phyloP scores from a whole-genome alignment of 2,797 vertebrate species.

The Anableps anableps region DNA sequence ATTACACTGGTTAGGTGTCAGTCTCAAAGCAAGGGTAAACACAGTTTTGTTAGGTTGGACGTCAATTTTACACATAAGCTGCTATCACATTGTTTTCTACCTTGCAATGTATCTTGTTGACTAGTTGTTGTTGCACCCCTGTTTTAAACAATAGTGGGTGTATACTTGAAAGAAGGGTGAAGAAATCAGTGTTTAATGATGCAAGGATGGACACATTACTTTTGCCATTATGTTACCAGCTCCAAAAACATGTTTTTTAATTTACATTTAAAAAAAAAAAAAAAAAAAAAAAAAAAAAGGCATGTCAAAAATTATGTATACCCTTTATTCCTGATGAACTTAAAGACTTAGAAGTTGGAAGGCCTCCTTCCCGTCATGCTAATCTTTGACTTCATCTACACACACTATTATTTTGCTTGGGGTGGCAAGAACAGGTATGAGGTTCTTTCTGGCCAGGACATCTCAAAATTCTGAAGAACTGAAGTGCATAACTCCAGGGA shows the following conservation, averaged over 20 bases:
- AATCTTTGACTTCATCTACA: background rate
- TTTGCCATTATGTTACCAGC: background rate
- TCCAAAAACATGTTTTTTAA: background rate
- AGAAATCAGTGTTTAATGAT: background rate
- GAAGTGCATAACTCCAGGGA: background rate
- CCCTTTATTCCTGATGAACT: background rate
- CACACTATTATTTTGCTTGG: background rate
- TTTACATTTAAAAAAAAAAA: no score
- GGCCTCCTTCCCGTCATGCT: no score
- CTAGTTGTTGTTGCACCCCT: no score
- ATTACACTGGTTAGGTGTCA: background rate
- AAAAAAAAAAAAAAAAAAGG: no score
- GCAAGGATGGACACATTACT: background rate
- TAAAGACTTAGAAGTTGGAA: background rate
- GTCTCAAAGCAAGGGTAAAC: background rate
- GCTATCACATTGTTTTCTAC: background rate
- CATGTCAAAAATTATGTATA: background rate
- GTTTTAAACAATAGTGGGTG: background rate
- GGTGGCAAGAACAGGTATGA: background rate
- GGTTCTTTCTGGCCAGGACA: background rate
- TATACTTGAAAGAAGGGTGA: background rate
- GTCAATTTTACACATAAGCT: background rate
- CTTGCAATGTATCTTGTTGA: background rate
- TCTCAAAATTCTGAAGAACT: background rate
- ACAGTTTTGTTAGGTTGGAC: background rate